Percentiles rank a stretch among this genome's conserved stretches.
phyloP scores from a whole-genome alignment of 2,797 vertebrate genomes.

The Linurgus olivaceus region DNA sequence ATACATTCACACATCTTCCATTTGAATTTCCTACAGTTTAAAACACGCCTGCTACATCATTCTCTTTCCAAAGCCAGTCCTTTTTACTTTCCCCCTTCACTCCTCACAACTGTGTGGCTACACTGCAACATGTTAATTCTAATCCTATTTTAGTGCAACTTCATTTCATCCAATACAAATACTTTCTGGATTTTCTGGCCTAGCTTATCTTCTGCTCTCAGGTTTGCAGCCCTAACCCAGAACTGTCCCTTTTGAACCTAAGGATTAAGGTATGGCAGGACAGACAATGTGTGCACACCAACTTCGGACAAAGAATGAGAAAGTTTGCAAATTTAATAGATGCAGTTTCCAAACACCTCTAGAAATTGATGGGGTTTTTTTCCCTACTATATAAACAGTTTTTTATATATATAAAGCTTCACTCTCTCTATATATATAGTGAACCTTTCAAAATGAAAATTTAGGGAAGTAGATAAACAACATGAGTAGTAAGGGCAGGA shows the following conservation, averaged over 20 bases:
- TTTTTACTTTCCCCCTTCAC: not conserved
- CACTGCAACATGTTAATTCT: not conserved
- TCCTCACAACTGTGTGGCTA: not conserved
- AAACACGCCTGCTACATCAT: not conserved
- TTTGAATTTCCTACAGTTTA: not conserved
- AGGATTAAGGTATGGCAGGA: not conserved
- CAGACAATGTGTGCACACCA: fast-evolving
- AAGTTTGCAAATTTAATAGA: not conserved
- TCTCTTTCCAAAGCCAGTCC: not conserved
- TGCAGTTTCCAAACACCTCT: not conserved
- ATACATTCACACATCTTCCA: not conserved
- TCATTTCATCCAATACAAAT: not conserved
- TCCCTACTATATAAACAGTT: no score
- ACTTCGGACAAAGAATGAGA: fast-evolving
- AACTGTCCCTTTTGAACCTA: not conserved
- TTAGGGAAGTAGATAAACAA: not conserved
- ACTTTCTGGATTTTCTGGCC: not conserved
- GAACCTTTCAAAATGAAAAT: not conserved
- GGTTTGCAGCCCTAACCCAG: not conserved
- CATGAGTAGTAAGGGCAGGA: fast-evolving
- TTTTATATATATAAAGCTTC: no score
- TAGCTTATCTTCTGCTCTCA: not conserved
- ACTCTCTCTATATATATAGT: not conserved
- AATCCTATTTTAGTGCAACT: not conserved
- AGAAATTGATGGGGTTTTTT: not conserved